Evolutionary conservation across 2,113 vertebrate species (phyloP).

Genomic region (Etheostoma cragini): DNA sequence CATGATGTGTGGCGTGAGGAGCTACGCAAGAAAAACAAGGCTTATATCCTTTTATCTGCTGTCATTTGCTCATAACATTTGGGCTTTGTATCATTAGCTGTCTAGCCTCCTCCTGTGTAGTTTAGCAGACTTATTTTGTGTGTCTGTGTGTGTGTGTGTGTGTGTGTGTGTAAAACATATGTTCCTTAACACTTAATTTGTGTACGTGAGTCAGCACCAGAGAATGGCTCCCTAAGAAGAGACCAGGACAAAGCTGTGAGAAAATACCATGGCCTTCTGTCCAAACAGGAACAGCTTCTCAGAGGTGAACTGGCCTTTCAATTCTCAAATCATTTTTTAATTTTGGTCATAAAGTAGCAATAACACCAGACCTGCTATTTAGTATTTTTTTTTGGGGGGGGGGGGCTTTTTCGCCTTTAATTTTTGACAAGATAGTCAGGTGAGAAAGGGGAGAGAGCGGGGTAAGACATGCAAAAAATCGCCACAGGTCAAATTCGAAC

Average conservation of each 20-base stretch:
- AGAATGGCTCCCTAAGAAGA: slow-evolving; percentile 91
- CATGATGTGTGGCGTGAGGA: slow-evolving; percentile 97
- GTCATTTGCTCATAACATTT: too few relatives aligned
- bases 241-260: slow-evolving; percentile 95
- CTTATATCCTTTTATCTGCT: slow-evolving; percentile 91
- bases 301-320: slow-evolving; percentile 58
- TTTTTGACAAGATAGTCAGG: too few relatives aligned
- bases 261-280: slow-evolving; percentile 93
- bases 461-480: too few relatives aligned
- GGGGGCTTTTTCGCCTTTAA: too few relatives aligned
- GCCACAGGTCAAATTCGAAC: too few relatives aligned
- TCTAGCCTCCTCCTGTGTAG: neutral
- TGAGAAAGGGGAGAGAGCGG: too few relatives aligned
- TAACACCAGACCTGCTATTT: neutral
- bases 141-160: neutral
- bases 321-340: neutral
- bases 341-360: neutral
- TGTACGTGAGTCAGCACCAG: slow-evolving; percentile 91
- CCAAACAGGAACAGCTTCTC: slow-evolving; percentile 96
- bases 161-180: neutral
- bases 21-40: slow-evolving; percentile 94
- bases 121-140: neutral
- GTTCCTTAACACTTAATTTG: slow-evolving; percentile 85
- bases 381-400: too few relatives aligned
- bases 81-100: neutral